These are phyloP conservation scores for Athrips mouffetella DNA, from an alignment of 2,888 invertebrate genomes.

Conservation along the genomic window DNA sequence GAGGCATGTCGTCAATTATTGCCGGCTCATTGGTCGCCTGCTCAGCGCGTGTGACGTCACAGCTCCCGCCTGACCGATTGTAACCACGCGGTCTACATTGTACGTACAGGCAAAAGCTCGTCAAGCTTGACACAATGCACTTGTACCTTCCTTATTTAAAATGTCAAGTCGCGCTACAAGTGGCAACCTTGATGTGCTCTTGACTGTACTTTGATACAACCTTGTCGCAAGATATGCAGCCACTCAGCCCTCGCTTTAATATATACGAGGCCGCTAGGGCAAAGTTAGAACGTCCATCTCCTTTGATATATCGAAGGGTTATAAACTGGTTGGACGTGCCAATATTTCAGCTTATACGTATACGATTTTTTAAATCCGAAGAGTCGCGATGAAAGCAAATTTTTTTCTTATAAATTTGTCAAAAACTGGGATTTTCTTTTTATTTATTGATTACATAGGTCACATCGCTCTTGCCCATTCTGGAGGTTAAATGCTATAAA, in stretches of 20 bases:
- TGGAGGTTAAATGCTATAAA: too few species aligned
- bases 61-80: neutral
- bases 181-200: too few species aligned
- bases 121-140: neutral
- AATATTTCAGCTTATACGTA: slow-evolving; percentile 5
- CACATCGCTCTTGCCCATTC: too few species aligned
- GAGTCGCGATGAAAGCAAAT: too few species aligned
- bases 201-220: neutral
- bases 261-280: neutral
- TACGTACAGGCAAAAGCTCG: neutral
- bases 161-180: too few species aligned
- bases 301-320: slow-evolving; percentile 3
- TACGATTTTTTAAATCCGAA: neutral
- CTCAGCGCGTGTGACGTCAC: neutral
- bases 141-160: neutral
- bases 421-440: too few species aligned
- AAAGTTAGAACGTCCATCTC: neutral
- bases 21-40: neutral
- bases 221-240: slow-evolving; percentile 2
- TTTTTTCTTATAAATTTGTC: too few species aligned
- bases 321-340: slow-evolving; percentile 1
- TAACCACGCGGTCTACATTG: neutral
- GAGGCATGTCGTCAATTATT: neutral
- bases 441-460: too few species aligned
- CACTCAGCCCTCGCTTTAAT: slow-evolving; percentile 6